Evolutionary conservation across 2,797 vertebrate species (phyloP), one percentile per base, ranked within the genome.

Genomic region (Synaphobranchus kaupii): DNA sequence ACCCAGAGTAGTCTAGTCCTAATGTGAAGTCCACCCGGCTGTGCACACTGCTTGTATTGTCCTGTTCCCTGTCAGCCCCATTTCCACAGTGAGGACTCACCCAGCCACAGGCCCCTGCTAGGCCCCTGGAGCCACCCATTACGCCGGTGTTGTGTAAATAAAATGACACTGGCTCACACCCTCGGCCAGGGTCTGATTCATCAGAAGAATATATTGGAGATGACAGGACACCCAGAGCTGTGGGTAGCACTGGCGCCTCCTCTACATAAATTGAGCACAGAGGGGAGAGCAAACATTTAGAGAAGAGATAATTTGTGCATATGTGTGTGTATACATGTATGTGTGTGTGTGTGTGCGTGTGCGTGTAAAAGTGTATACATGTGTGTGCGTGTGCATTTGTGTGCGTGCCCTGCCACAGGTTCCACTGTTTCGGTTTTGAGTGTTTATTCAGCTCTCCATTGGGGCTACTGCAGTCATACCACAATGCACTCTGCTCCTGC

Each of bases 61-160:
- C 60, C 81, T 48, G 8, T 34, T 15, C 83, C 68, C 66, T 94
- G 96, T 96, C 96, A 96, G 91, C 78, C 88, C 90, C 95, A 96
- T 96, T 97, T 96, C 39, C 95, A 96, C 96, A 95, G 95, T 93
- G 91, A 89, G 92, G 90, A 89, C 91, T 95, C 94, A 95, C 68
- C 89, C 91, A 90, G 87, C 87, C 87, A n/a, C 56, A 48, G 28
- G 28, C 22, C 25, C 84, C 90, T 87, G 86, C 63, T 90, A 90
- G 89, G 92, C 91, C 94, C 94, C 92, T 90, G 93, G 88, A 90
- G 95, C 94, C 93, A 94, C 92, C 91, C 92, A 83, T 94, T 88
- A 89, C 92, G 93, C 91, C 89, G 90, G 92, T 91, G 86, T 89
- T 94, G 92, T 87, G 92, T 95, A 95, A 96, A 94, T 93, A 93